Base-by-base conservation (phyloP, 92 coral and sea anemone genomes). In the Muricea muricata region DNA sequence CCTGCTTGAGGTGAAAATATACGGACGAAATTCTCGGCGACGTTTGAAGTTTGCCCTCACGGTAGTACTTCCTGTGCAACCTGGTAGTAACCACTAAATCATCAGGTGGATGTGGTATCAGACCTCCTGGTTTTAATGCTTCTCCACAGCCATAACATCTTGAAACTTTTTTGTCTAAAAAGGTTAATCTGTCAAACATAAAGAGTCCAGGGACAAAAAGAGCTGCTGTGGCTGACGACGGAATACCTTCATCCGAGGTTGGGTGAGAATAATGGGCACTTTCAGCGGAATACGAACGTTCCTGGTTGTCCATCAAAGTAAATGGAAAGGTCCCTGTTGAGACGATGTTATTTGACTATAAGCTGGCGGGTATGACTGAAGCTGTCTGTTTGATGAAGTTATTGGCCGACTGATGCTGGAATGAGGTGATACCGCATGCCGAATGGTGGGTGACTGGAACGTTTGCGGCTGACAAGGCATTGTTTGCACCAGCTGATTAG, bases 61-160 rank as follows among this genome's bases (percentile, higher is more conserved):
- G 73, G 65, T 7, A 28, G 21, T 60, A 87, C 68, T 30, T 14
- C 18, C 91, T 50, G 42, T 54, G 54, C 21, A 61, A 66, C 50
- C 75, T 87, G 30, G 90, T 67, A 45, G 42, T 55, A 24, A 82
- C 29, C 46, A 70, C 86, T 17, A 86, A 65, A 33, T 85, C 90
- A 52, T 85, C 42, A 4, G 89, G 89, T 55, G 87, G 81, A 24
- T 28, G 41, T 26, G 89, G 92, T 37, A 85, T 56, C 23, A 78
- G 2, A 10, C 88, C 91, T 32, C 33, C 65, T 55, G 89, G 92
- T 75, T 89, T 89, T 52, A 89, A 67, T 37, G 58, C 6, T 26
- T 79, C 57, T 5, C 84, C 79, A 33, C 92, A 89, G 45, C 92
- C 90, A 67, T 89, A 71, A 33, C 92, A 89, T 34, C 20, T 31